phyloP scores from a whole-genome alignment of 2,888 invertebrate genomes.

The Drosophila ustulata region DNA sequence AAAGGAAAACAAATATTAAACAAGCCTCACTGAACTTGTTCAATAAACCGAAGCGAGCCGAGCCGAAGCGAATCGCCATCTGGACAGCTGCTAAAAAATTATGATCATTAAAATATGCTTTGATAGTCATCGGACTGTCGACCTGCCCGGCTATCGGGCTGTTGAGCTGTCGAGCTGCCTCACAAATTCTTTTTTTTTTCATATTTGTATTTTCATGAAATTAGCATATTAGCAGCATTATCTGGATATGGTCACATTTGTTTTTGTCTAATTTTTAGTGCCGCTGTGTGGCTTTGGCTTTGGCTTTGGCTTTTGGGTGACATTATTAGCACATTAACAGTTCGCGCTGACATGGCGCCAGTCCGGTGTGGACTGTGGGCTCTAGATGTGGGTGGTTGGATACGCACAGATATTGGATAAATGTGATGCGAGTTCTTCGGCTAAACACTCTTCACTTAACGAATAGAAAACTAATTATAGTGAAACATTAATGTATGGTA shows the following conservation, averaged over 20 bases:
- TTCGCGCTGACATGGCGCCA: slow-evolving; percentile 52
- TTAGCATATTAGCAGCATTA: slow-evolving; percentile 65
- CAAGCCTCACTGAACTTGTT: slow-evolving; percentile 54
- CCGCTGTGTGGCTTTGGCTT: slow-evolving; percentile 38
- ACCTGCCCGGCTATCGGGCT: not conserved
- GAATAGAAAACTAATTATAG: slow-evolving; percentile 5
- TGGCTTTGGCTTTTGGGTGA: slow-evolving; percentile 39
- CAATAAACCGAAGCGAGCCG: slow-evolving; percentile 49
- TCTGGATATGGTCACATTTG: slow-evolving; percentile 54
- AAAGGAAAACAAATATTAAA: slow-evolving; percentile 33
- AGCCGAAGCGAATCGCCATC: slow-evolving; percentile 35
- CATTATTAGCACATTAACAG: slow-evolving; percentile 69
- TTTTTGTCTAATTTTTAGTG: slow-evolving; percentile 52
- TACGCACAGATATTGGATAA: not conserved
- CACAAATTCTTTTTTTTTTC: slow-evolving; percentile 6
- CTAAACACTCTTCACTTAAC: not conserved
- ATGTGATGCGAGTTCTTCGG: not conserved
- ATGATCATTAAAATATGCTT: slow-evolving; percentile 64
- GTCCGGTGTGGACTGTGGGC: not conserved
- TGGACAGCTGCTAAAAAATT: slow-evolving; percentile 30
- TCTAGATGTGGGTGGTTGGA: not conserved
- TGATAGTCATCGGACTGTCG: slow-evolving; percentile 55
- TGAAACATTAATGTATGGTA: slow-evolving; percentile 2
- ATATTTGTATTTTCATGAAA: slow-evolving; percentile 24
- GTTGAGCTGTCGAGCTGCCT: slow-evolving; percentile 12